Evolutionary conservation across 2,888 invertebrate species (phyloP), one percentile per base, ranked within the genome.

Genomic region (Lissonota sp.): DNA sequence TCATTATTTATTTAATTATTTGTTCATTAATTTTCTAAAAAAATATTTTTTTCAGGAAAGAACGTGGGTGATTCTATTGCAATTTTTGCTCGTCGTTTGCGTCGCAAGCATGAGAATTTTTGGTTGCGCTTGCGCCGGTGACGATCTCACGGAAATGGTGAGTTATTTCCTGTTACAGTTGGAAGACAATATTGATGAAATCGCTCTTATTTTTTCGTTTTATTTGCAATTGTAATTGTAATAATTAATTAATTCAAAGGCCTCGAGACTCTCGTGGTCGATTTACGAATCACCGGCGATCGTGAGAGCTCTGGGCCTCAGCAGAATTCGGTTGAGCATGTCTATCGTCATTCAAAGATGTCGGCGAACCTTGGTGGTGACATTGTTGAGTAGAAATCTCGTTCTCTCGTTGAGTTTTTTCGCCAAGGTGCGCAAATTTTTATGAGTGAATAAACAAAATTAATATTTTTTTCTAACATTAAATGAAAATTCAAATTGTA

Each of bases 141-240:
- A 90, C 67, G 87, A 90, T 74, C 84, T 90, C 10, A 84, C 84
- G 39, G 86, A 86, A 63, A 85, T 83, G 79, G 90, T 89, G 77
- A 79, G 84, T 70, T 60, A 37, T 16, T 16, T 42, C 46, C 4
- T 14, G 37, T 26, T 26, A 72, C 60, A 46, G 16, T 16, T 12
- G 51, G 16, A 37, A 46, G n/a, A n/a, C n/a, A n/a, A n/a, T n/a
- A n/a, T n/a, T n/a, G n/a, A n/a, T n/a, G n/a, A n/a, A n/a, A n/a
- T n/a, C n/a, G n/a, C n/a, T n/a, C n/a, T n/a, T n/a, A n/a, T n/a
- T n/a, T n/a, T n/a, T n/a, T n/a, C n/a, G n/a, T n/a, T n/a, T n/a
- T n/a, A n/a, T n/a, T n/a, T n/a, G n/a, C n/a, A n/a, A n/a, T n/a
- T n/a, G n/a, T n/a, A n/a, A n/a, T n/a, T n/a, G n/a, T n/a, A n/a